Evolutionary conservation across 1,140 invertebrate species (phyloP).

Genomic region (Manduca sexta): DNA sequence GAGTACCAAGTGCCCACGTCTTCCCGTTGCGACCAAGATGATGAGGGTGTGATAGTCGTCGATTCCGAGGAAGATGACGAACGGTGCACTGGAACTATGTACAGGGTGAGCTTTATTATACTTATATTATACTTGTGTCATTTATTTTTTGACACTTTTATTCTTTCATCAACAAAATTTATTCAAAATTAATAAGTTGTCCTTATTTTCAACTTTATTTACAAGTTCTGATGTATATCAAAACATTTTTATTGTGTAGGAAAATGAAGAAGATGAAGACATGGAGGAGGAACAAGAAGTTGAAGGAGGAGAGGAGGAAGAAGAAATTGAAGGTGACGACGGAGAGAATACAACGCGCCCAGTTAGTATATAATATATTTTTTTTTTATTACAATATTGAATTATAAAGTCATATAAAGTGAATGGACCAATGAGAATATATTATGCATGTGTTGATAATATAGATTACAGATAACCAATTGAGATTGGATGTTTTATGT

Average conservation of each 20-base stretch:
- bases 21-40: slow-evolving; percentile 86
- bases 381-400: not conserved
- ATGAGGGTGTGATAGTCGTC: slow-evolving; percentile 85
- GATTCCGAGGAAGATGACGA: slow-evolving; percentile 73
- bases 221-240: not conserved
- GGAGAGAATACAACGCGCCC: slow-evolving; percentile 40
- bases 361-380: slow-evolving; percentile 28
- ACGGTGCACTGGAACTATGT: slow-evolving; percentile 62
- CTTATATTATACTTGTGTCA: too few relatives aligned
- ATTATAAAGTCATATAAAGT: too few relatives aligned
- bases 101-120: slow-evolving; percentile 31
- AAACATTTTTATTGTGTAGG: slow-evolving; percentile 22
- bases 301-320: slow-evolving; percentile 72
- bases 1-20: slow-evolving; percentile 87
- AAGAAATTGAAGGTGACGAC: slow-evolving; percentile 73
- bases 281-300: slow-evolving; percentile 73
- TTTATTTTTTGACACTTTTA: not conserved
- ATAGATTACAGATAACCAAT: too few relatives aligned
- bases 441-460: too few relatives aligned
- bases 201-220: not conserved
- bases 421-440: too few relatives aligned
- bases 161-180: not conserved
- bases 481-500: too few relatives aligned
- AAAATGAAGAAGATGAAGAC: slow-evolving; percentile 61
- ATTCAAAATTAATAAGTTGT: too few relatives aligned